Base-by-base conservation (phyloP, 2,797 vertebrate genomes). In the Austrolebias charrua region DNA sequence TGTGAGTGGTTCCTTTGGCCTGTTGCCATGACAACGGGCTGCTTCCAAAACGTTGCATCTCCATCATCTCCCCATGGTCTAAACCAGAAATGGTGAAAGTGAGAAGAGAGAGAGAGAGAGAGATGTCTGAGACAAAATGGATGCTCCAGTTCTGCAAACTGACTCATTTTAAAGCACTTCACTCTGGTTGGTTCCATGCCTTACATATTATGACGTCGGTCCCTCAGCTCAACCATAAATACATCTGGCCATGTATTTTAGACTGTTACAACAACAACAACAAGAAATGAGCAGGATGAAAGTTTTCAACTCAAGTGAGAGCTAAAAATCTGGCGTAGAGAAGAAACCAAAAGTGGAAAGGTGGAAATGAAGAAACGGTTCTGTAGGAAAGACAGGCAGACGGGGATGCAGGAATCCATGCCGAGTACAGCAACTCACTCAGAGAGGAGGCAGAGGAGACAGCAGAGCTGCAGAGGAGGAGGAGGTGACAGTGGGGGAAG, bases 1-100 rank as follows among this genome's bases (percentile, higher is more conserved):
- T 91, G 16, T 93, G 95, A 86, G 91, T 86, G 84, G 92, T 86
- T 72, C 88, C 85, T 48, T 94, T 94, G 16, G 94, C 92, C 78
- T 94, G 93, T 89, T 96, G 95, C 96, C 96, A 98, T 0, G 94
- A 94, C 63, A 93, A 93, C 61, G 94, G 83, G 86, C 93, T 93
- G 44, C 94, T 84, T 71, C 96, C 93, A 0, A 96, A 95, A 60
- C 94, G 95, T 74, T 96, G 95, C 90, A 94, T 93, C 88, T 98
- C 96, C 66, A 95, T 92, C 92, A 95, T 90, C 38, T 98, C 96
- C 1, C 93, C 86, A 16, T 94, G 88, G 90, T 95, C 96, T 99
- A 76, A 63, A 79, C 42, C 46, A 66, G 60, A 80, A 66, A 85
- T 71, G 48, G 0, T 7, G 69, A 63, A 16, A 63, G 15, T 54